Evolutionary conservation across 2,113 vertebrate species (phyloP).

Genomic region (Murina feae): DNA sequence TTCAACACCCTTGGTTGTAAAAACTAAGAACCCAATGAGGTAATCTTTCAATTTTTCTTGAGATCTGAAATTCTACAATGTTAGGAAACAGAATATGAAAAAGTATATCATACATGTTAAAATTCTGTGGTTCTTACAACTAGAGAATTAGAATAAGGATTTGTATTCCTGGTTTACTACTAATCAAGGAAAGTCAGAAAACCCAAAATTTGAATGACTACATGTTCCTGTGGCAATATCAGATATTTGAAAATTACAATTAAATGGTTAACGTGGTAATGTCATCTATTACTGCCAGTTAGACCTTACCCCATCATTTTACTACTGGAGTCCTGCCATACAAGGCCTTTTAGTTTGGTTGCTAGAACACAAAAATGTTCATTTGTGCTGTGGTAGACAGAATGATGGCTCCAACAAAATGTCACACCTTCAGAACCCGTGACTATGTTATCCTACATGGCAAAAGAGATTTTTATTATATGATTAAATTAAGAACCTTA

Average conservation of each 20-base stretch:
- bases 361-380: not conserved
- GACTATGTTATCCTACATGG: not conserved
- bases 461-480: not conserved
- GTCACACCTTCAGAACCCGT: not conserved
- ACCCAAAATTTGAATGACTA: not conserved
- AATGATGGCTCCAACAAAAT: not conserved
- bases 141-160: not conserved
- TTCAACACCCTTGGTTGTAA: not conserved
- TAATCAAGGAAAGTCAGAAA: not conserved
- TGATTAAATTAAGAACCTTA: not conserved
- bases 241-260: not conserved
- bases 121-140: not conserved
- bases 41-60: not conserved
- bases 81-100: not conserved
- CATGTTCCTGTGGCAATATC: rapidly evolving
- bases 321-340: not conserved
- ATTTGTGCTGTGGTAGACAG: not conserved
- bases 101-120: not conserved
- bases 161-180: not conserved
- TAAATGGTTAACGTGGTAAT: not conserved
- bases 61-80: not conserved
- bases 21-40: not conserved
- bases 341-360: not conserved
- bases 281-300: not conserved
- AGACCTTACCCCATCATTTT: not conserved